phyloP scores from a whole-genome alignment of 2,113 vertebrate species.

The Lophura nycthemera region DNA sequence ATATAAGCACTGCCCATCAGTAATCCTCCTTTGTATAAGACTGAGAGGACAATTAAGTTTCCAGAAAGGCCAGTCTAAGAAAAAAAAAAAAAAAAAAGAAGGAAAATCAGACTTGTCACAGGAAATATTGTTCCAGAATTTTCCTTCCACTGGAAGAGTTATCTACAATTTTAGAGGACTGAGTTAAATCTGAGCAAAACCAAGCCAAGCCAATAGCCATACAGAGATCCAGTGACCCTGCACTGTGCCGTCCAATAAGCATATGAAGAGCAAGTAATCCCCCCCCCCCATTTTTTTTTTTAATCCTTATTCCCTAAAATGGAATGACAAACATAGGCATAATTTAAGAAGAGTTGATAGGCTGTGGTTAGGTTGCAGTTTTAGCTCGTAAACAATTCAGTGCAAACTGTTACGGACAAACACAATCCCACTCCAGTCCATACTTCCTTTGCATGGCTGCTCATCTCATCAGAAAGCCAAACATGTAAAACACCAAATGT shows the following conservation, averaged over 20 bases:
- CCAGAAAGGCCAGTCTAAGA: slow-evolving; percentile 92
- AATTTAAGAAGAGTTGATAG: background rate
- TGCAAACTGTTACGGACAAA: background rate
- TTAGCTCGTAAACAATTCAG: background rate
- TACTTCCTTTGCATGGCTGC: accelerated
- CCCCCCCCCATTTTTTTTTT: background rate
- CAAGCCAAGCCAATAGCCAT: background rate
- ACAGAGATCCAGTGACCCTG: background rate
- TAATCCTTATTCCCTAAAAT: background rate
- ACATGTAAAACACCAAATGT: background rate
- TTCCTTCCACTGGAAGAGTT: background rate
- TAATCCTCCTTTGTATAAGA: slow-evolving; percentile 96
- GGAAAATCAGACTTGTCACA: background rate
- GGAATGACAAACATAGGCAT: background rate
- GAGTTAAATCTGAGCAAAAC: background rate
- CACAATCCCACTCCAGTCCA: background rate
- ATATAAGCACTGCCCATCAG: slow-evolving; percentile 91
- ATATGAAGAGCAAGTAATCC: background rate
- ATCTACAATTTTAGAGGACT: background rate
- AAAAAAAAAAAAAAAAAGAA: background rate
- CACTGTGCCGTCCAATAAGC: background rate
- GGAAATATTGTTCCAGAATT: background rate
- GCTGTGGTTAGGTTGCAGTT: background rate
- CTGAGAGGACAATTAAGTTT: slow-evolving; percentile 93
- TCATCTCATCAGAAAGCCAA: background rate